These are phyloP conservation scores for Latrodectus hesperus DNA, from an alignment of 2,888 invertebrate genomes.

Conservation along the genomic window DNA sequence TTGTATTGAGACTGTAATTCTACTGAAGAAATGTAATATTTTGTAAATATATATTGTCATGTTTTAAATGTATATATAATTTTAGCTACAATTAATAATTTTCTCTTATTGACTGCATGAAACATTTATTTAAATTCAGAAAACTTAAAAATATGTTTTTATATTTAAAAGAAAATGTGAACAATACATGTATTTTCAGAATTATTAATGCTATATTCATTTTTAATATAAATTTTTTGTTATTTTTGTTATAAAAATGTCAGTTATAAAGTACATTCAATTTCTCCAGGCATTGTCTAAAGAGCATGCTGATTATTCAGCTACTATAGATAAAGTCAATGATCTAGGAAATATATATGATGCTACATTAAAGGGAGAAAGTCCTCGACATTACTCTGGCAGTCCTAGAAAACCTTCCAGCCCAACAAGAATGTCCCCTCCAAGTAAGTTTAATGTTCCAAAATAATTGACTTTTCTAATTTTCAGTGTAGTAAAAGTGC, in stretches of 20 bases:
- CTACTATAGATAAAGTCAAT: conserved; percentile 91
- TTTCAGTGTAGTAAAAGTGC: no score
- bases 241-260: background rate
- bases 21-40: no score
- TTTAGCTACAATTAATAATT: no score
- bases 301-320: conserved; percentile 89
- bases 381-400: conserved; percentile 85
- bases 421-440: conserved; percentile 72
- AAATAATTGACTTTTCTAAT: no score
- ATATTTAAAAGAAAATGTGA: no score
- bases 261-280: conserved; percentile 4
- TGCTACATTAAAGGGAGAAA: conserved; percentile 86
- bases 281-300: conserved; percentile 83
- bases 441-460: conserved; percentile 58
- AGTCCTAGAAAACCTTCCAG: conserved; percentile 85
- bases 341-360: conserved; percentile 92
- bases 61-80: no score
- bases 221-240: background rate
- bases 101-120: no score
- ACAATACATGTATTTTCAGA: background rate
- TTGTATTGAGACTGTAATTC: no score
- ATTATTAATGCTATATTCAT: background rate
- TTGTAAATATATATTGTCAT: no score
- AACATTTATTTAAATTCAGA: no score
- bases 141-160: no score